phyloP scores from a whole-genome alignment of 1,140 invertebrate species.

The Triops cancriformis region DNA sequence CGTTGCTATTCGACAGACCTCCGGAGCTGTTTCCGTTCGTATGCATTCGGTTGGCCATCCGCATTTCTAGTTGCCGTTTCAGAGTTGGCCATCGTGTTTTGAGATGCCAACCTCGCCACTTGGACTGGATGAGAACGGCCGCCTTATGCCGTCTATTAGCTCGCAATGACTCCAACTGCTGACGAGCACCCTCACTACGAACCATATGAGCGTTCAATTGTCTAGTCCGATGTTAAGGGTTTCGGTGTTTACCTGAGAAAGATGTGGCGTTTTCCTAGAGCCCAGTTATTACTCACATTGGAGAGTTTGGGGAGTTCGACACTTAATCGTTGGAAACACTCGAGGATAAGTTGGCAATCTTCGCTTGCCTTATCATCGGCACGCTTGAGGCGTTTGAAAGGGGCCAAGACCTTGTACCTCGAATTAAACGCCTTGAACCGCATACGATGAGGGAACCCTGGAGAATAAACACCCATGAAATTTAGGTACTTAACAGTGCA shows the following conservation, averaged over 20 bases:
- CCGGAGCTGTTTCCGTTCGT: not conserved
- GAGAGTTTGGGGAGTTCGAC: conserved; percentile 37
- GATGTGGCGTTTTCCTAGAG: conserved; percentile 83
- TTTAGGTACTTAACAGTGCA: conserved; percentile 45
- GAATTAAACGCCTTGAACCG: conserved; percentile 86
- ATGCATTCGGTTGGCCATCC: conserved; percentile 2
- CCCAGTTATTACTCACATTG: conserved; percentile 63
- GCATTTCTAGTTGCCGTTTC: conserved; percentile 40
- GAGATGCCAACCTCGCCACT: conserved; percentile 69
- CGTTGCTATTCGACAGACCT: not conserved
- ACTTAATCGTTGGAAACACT: conserved; percentile 45
- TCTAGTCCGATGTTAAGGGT: not conserved
- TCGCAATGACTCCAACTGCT: conserved; percentile 72
- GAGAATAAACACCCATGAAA: conserved; percentile 15
- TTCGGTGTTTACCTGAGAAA: conserved; percentile 54
- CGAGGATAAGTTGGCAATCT: conserved; percentile 67
- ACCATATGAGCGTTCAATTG: conserved; percentile 23
- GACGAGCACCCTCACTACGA: conserved; percentile 76
- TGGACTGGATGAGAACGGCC: conserved; percentile 63
- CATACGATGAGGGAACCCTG: conserved; percentile 86
- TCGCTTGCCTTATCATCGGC: conserved; percentile 71
- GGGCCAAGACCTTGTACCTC: conserved; percentile 70
- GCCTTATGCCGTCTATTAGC: conserved; percentile 65
- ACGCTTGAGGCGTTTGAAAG: conserved; percentile 60
- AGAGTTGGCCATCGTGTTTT: conserved; percentile 58